A percentile compares a stretch with the other conserved stretches of the same genome.
Conservation (phyloP, 92 coral and sea anemone genomes). For the Heliopora coerulea region DNA sequence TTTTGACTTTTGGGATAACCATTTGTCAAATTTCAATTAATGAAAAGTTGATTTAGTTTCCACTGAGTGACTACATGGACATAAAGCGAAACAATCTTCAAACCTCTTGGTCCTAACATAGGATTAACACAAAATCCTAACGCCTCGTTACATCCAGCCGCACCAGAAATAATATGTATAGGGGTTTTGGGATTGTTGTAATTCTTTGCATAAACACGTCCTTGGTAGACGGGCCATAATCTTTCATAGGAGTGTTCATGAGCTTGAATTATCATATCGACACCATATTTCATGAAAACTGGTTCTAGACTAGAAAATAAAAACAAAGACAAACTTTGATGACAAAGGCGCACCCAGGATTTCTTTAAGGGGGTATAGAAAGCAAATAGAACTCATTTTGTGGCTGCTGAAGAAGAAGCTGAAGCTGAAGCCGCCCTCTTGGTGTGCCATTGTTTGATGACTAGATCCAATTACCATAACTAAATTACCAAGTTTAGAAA, state of each 20-base stretch:
- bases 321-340: not conserved
- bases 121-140: constrained; percentile 73
- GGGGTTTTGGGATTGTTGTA: constrained; percentile 72
- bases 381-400: too few relatives aligned
- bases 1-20: too few relatives aligned
- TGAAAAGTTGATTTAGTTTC: too few relatives aligned
- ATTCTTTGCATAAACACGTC: constrained; percentile 60
- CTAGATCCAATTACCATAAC: too few relatives aligned
- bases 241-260: constrained; percentile 87
- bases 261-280: constrained; percentile 66
- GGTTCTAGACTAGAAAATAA: constrained; percentile 57
- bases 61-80: too few relatives aligned
- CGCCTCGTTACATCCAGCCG: constrained; percentile 78
- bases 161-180: constrained; percentile 71
- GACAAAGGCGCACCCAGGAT: too few relatives aligned
- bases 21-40: too few relatives aligned
- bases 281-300: constrained; percentile 76
- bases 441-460: too few relatives aligned
- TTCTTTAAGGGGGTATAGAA: too few relatives aligned
- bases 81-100: not conserved
- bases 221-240: constrained; percentile 76
- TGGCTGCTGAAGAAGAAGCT: too few relatives aligned
- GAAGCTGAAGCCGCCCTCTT: too few relatives aligned
- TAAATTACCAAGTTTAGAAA: too few relatives aligned
- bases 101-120: constrained; percentile 76